phyloP scores from a whole-genome alignment of 1,140 invertebrate species.

The Battus philenor region DNA sequence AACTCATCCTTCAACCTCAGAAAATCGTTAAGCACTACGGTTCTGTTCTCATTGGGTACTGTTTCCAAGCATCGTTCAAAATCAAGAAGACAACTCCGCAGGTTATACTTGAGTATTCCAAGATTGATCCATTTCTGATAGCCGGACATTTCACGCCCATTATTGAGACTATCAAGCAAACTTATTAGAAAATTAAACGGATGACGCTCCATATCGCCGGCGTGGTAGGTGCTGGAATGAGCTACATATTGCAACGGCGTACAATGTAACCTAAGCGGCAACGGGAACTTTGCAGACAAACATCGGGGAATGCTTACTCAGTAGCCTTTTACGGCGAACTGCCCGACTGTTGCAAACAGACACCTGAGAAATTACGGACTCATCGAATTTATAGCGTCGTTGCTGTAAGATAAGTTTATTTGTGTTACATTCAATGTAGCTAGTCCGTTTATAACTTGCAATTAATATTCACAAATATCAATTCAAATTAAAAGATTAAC shows the following conservation, averaged over 20 bases:
- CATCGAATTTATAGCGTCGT: too few species aligned
- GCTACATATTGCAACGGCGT: too few species aligned
- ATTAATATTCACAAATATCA: too few species aligned
- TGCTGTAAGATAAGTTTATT: too few species aligned
- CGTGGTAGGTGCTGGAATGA: not conserved
- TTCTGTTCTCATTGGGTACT: slow-evolving; percentile 24
- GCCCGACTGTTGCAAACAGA: slow-evolving; percentile 45
- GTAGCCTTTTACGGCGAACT: slow-evolving; percentile 39
- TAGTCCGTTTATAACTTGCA: too few species aligned
- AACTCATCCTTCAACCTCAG: slow-evolving; percentile 40
- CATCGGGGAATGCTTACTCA: slow-evolving; percentile 28
- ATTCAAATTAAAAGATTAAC: too few species aligned
- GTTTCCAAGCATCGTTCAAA: slow-evolving; percentile 30
- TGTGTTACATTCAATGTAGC: too few species aligned
- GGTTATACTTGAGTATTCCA: slow-evolving; percentile 37
- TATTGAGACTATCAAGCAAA: slow-evolving; percentile 27
- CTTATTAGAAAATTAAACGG: slow-evolving; percentile 25
- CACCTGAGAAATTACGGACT: slow-evolving; percentile 33
- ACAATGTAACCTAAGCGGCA: too few species aligned
- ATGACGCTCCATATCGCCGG: slow-evolving; percentile 26
- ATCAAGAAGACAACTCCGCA: slow-evolving; percentile 29
- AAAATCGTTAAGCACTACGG: slow-evolving; percentile 31
- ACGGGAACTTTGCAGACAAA: not conserved
- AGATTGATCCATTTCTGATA: slow-evolving; percentile 53
- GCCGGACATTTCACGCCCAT: slow-evolving; percentile 21